These are phyloP conservation scores for Sycophila sp. DNA, from an alignment of 1,140 invertebrate genomes.

Conservation along the genomic window DNA sequence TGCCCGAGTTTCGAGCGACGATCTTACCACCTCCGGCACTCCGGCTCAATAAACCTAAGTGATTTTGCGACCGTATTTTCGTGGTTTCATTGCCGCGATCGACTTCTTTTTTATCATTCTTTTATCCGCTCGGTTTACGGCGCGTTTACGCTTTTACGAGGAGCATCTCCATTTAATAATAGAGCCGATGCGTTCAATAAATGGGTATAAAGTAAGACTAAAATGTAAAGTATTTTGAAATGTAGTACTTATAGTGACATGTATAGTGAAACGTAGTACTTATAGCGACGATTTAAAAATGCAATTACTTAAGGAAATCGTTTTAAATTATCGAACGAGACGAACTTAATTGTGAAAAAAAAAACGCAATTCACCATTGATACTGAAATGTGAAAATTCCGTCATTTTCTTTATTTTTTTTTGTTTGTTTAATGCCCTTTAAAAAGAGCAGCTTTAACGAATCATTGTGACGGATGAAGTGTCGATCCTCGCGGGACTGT, in stretches of 20 bases:
- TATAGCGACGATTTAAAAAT: too few relatives aligned
- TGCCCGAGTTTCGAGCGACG: not conserved
- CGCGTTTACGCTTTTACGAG: too few relatives aligned
- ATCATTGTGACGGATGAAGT: not conserved
- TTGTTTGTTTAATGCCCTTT: not conserved
- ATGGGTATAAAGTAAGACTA: too few relatives aligned
- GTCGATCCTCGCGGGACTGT: not conserved
- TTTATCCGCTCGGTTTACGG: too few relatives aligned
- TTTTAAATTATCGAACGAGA: too few relatives aligned
- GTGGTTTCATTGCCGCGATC: constrained; percentile 46
- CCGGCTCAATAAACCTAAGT: constrained; percentile 60
- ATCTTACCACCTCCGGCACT: too few relatives aligned
- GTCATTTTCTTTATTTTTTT: not conserved
- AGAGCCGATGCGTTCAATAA: too few relatives aligned
- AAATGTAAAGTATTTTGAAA: too few relatives aligned
- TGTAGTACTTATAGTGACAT: too few relatives aligned
- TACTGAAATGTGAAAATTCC: not conserved
- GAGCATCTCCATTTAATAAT: too few relatives aligned
- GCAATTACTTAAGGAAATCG: too few relatives aligned
- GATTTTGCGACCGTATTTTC: constrained; percentile 56
- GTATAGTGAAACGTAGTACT: too few relatives aligned
- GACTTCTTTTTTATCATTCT: not conserved
- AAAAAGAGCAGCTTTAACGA: not conserved
- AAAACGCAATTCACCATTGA: not conserved
- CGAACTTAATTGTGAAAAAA: not conserved